phyloP scores from a whole-genome alignment of 1,140 invertebrate genomes.

The Drosophila baimaii region DNA sequence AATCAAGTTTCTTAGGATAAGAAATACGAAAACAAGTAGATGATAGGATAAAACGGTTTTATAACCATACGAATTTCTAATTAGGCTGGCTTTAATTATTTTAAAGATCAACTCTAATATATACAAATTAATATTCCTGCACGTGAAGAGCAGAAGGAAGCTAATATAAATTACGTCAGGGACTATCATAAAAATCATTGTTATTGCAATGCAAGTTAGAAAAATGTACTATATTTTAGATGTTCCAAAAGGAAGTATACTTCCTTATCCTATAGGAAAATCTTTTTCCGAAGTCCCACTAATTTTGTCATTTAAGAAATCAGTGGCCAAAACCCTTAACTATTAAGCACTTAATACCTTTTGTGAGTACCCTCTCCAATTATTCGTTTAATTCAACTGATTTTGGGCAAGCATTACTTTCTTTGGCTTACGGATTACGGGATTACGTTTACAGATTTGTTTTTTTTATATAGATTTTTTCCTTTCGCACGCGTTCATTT shows the following conservation, averaged over 20 bases:
- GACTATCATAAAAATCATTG: no score
- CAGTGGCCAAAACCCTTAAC: constrained; percentile 3
- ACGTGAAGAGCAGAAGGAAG: accelerated
- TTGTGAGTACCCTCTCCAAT: constrained; percentile 5
- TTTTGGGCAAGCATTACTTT: constrained; percentile 14
- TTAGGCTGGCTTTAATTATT: not conserved
- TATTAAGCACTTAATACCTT: not conserved
- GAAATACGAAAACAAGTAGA: not conserved
- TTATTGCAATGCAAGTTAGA: no score
- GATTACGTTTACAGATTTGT: constrained; percentile 32
- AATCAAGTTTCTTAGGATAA: constrained; percentile 3
- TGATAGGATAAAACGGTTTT: not conserved
- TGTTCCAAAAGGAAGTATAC: no score
- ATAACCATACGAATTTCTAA: not conserved
- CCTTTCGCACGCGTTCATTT: constrained; percentile 66
- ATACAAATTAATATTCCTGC: not conserved
- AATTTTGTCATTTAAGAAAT: not conserved
- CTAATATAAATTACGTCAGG: no score
- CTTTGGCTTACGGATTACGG: constrained; percentile 21
- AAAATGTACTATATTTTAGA: no score
- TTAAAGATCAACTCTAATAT: not conserved
- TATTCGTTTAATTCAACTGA: constrained; percentile 43
- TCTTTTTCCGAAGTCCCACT: not conserved
- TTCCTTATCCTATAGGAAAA: no score
- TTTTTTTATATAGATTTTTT: constrained; percentile 53